Conservation (phyloP, 2,797 vertebrate species). For the Enteromius paludinosus region DNA sequence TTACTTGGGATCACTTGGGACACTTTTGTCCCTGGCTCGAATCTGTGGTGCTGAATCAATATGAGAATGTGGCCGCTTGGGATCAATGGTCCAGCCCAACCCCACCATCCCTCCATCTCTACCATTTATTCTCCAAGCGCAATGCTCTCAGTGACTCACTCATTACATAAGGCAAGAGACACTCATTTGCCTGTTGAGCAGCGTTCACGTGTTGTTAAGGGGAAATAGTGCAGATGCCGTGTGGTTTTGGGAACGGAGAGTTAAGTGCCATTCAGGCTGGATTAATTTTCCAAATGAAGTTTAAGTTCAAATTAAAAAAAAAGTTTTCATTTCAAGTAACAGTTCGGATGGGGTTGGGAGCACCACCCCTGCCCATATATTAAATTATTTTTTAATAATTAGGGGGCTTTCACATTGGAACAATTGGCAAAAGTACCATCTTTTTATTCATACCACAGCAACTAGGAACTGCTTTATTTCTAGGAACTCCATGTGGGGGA, state of each 20-base stretch:
- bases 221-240: slow-evolving; percentile 9
- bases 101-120: neutral
- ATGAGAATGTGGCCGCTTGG: slow-evolving; percentile 2
- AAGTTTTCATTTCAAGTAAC: neutral
- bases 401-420: neutral
- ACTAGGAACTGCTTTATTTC: neutral
- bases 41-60: slow-evolving; percentile 19
- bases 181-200: slow-evolving; percentile 9
- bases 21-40: slow-evolving; percentile 26
- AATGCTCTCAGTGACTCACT: slow-evolving; percentile 4
- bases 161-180: slow-evolving; percentile 34
- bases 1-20: slow-evolving; percentile 26
- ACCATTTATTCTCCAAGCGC: slow-evolving; percentile 1
- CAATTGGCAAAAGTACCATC: neutral
- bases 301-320: neutral
- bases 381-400: neutral
- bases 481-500: neutral
- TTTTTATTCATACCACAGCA: neutral
- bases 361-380: neutral
- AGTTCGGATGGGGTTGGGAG: neutral
- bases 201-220: slow-evolving; percentile 16
- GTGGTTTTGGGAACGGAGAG: neutral
- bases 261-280: neutral
- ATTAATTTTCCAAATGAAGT: neutral
- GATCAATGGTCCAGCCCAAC: neutral